Base-by-base conservation (phyloP, 1,140 invertebrate genomes). In the Galleria mellonella region DNA sequence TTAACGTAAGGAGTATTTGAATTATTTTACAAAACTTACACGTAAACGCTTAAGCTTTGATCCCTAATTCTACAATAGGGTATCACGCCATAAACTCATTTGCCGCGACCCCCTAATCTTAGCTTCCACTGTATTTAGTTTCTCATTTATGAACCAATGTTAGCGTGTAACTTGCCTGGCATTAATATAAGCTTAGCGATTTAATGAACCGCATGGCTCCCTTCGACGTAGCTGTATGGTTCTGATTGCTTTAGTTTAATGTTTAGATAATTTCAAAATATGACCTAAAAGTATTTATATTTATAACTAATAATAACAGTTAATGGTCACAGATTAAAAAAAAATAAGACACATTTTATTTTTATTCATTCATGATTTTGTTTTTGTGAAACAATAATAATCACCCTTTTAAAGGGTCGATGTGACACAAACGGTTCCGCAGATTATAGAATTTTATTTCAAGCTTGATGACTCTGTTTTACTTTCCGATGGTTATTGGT, bases 41-140 rank as follows among this genome's bases (percentile, higher is more conserved):
- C 33, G 15, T 13, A 35, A 44, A 23, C 17, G 17, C 23, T 37
- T 1, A 28, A 12, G 23, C 42, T 44, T 44, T 37, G 33, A 44
- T 43, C 42, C 42, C 33, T 68, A 72, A 72, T 65, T 60, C 72
- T 48, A 64, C 62, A 57, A 61, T 58, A 43, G 52, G 58, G 57
- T 55, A 53, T 57, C 73, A 82, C 72, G 72, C 77, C 49, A 78
- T 76, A 72, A 78, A 66, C 68, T 76, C 71, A 78, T 82, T 82
- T 72, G 55, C 55, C 55, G 58, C 56, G 53, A 53, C 55, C 63
- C 58, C 56, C 59, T 66, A 77, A 71, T 71, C 64, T 71, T 70
- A 51, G 50, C 54, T 66, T 52, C 45, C 44, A 56, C 28, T 55
- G 60, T 57, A 68, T 66, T 79, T 76, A 79, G 64, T 74, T 72